phyloP scores from a whole-genome alignment of 2,888 invertebrate species.

The Acrobasis repandana region DNA sequence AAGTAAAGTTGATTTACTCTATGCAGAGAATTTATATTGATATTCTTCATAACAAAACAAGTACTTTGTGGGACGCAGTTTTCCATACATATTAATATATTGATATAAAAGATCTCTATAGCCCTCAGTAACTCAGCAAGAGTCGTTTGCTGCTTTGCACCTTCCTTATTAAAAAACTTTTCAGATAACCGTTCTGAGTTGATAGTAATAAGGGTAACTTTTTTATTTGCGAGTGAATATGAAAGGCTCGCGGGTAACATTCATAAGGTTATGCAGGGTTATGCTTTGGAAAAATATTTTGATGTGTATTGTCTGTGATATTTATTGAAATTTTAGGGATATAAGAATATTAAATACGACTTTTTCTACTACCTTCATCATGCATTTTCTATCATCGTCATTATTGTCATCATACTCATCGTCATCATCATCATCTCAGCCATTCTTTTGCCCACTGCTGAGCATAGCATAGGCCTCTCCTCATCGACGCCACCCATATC shows the following conservation, averaged over 20 bases:
- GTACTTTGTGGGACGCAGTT: not conserved
- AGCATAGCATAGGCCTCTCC: too few species aligned
- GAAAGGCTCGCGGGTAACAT: not conserved
- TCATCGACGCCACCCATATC: too few species aligned
- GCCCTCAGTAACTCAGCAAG: constrained; percentile 7
- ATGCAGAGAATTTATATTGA: too few species aligned
- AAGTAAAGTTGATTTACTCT: too few species aligned
- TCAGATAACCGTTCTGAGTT: constrained; percentile 13
- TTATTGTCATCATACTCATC: too few species aligned
- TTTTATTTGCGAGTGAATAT: not conserved
- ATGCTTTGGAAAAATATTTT: not conserved
- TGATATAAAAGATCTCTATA: not conserved
- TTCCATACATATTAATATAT: constrained; percentile 13
- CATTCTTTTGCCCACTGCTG: too few species aligned
- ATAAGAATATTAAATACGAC: too few species aligned
- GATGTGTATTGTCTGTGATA: not conserved
- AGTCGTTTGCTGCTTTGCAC: constrained; percentile 16
- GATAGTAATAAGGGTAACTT: not conserved
- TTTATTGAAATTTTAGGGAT: too few species aligned
- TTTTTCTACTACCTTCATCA: too few species aligned
- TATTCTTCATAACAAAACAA: not conserved
- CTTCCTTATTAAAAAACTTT: constrained; percentile 22
- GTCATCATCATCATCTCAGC: too few species aligned
- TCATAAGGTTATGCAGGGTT: not conserved
- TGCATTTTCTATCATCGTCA: too few species aligned